Base-by-base conservation (phyloP, 2,797 vertebrate genomes). In the Phrynocephalus vlangalii region DNA sequence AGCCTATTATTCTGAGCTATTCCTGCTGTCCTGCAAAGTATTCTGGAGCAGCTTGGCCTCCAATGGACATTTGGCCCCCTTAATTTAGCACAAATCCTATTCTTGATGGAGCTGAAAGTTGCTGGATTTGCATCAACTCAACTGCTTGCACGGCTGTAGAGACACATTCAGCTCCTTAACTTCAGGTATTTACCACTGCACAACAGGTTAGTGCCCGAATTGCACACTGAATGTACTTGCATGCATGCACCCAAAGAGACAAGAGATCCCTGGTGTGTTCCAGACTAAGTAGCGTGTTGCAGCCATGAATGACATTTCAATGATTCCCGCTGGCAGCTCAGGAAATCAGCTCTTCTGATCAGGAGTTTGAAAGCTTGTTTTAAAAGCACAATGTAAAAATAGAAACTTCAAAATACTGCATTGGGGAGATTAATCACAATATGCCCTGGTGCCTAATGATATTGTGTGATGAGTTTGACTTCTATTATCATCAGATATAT, bases 301-400 rank as follows among this genome's bases (percentile, higher is more conserved):
- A 87, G 83, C 72, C 88, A 0, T 52, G 1, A 0, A 28, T 81
- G 7, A 81, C 44, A 22, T 18, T 63, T 5, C 83, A 44, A 71
- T 33, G 24, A 30, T 84, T 87, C 56, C 0, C 1, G 8, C 1
- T n/a, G n/a, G 15, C 33, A 38, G 1, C 0, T 72, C 84, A 33
- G 92, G 24, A 75, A 90, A 50, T 86, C 16, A 71, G 87, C 52
- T 82, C 33, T 73, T 93, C 86, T 79, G 6, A 52, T 92, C 79
- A 90, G 38, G 13, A 81, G 84, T 87, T 70, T 66, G 26, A 86
- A 70, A 13, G 79, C 73, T 26, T 28, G 9, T 60, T 70, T 63
- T 88, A 63, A 89, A 91, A 84, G 26, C 0, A 0, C 56, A 0
- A 78, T 83, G 18, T 56, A 70, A 87, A 92, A 81, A 79, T 70